Evolutionary conservation across 2,888 invertebrate species (phyloP).

Genomic region (Apodemia duryi): DNA sequence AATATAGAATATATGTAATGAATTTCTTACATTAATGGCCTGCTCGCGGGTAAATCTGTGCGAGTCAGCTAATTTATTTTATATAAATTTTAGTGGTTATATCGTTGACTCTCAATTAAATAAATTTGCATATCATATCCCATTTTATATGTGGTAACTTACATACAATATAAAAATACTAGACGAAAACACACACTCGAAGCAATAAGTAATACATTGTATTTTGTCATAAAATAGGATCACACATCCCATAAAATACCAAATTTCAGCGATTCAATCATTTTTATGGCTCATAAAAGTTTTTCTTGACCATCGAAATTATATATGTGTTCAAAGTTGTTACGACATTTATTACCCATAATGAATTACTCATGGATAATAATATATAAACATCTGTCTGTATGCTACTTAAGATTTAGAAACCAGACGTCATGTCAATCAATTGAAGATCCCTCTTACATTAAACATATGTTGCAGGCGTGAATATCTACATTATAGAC

Average conservation of each 20-base stretch:
- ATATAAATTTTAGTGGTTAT: too few relatives aligned
- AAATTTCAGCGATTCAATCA: conserved; percentile 18
- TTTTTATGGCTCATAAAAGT: conserved; percentile 30
- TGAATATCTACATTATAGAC: conserved; percentile 58
- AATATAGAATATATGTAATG: too few relatives aligned
- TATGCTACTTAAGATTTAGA: conserved; percentile 39
- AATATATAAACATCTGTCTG: conserved; percentile 39
- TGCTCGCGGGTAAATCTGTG: too few relatives aligned
- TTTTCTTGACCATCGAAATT: conserved; percentile 17
- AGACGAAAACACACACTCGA: neutral
- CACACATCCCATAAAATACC: conserved; percentile 30
- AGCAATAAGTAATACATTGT: conserved; percentile 16
- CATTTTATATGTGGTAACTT: neutral
- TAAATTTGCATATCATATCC: neutral
- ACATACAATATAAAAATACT: neutral
- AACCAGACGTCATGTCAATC: conserved; percentile 70
- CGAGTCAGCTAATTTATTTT: too few relatives aligned
- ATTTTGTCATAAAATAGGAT: conserved; percentile 40
- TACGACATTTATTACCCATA: conserved; percentile 37
- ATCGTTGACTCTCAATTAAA: neutral
- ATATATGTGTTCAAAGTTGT: conserved; percentile 25
- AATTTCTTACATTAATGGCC: too few relatives aligned
- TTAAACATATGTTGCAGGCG: conserved; percentile 66
- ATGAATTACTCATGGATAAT: conserved; percentile 37
- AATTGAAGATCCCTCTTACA: conserved; percentile 64